Conservation (phyloP, 2,888 invertebrate genomes). For the Ceriagrion tenellum region DNA sequence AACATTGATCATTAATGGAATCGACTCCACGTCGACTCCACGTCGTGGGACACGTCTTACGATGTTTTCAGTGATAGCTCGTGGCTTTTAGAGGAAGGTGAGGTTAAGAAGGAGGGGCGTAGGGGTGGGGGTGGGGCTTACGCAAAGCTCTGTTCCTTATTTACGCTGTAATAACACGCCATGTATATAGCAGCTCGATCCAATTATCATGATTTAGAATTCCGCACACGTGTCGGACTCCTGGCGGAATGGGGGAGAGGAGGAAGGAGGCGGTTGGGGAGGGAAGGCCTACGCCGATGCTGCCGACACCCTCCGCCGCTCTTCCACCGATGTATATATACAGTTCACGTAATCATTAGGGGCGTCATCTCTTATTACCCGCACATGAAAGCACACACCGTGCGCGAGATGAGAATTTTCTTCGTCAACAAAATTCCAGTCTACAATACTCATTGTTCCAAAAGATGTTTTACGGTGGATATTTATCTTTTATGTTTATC, state of each 20-base stretch:
- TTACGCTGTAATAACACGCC: background rate
- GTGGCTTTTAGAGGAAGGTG: background rate
- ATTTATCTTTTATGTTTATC: no score
- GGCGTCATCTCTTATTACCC: background rate
- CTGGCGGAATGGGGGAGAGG: background rate
- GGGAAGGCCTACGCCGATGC: no score
- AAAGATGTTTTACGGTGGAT: background rate
- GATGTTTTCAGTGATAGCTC: conserved; percentile 2
- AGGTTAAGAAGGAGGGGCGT: background rate
- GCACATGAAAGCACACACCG: background rate
- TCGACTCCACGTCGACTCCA: background rate
- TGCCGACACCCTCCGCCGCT: background rate
- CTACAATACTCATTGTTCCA: background rate
- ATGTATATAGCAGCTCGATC: background rate
- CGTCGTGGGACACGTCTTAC: background rate
- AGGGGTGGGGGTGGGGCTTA: background rate
- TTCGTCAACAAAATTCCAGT: background rate
- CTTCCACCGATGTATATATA: background rate
- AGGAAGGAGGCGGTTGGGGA: no score
- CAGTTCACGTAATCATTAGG: conserved; percentile 9
- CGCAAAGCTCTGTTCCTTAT: background rate
- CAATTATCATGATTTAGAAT: conserved; percentile 36
- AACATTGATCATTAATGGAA: background rate
- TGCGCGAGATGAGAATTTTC: conserved; percentile 18
- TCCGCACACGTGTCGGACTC: background rate